Percentiles rank a stretch among this genome's conserved stretches.
phyloP scores from a whole-genome alignment of 2,888 invertebrate species.

The Drosophila phalerata region DNA sequence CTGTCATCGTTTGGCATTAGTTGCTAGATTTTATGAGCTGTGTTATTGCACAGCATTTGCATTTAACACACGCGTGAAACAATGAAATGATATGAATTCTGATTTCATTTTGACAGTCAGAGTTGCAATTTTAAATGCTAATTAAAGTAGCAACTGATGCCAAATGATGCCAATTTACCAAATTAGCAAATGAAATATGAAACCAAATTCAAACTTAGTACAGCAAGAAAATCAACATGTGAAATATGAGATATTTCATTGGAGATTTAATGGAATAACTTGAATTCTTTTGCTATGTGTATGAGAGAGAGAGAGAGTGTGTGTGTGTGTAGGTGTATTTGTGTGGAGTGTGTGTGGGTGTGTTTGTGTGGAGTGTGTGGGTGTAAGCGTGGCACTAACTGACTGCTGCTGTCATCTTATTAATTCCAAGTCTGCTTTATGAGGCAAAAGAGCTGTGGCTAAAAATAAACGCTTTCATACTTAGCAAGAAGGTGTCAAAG shows the following conservation, averaged over 20 bases:
- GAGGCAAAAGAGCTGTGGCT: slow-evolving; percentile 42
- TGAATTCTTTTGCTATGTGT: neutral
- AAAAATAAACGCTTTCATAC: slow-evolving; percentile 57
- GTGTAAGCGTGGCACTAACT: slow-evolving; percentile 55
- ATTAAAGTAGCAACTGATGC: slow-evolving; percentile 65
- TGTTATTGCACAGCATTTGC: slow-evolving; percentile 62
- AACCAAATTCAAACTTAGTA: slow-evolving; percentile 13
- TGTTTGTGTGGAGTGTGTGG: slow-evolving; percentile 30
- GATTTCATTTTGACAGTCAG: slow-evolving; percentile 29
- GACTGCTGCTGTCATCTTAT: slow-evolving; percentile 76
- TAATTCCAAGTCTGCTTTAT: slow-evolving; percentile 60
- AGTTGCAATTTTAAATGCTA: slow-evolving; percentile 54
- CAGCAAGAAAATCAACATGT: slow-evolving; percentile 50
- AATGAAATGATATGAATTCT: slow-evolving; percentile 73
- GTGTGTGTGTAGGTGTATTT: neutral
- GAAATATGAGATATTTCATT: slow-evolving; percentile 46
- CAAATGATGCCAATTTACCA: slow-evolving; percentile 47
- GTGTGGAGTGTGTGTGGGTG: slow-evolving; percentile 30
- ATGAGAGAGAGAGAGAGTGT: too few relatives aligned
- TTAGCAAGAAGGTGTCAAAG: slow-evolving; percentile 9
- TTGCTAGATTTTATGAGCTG: slow-evolving; percentile 70
- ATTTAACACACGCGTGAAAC: slow-evolving; percentile 65
- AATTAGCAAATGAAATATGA: slow-evolving; percentile 41
- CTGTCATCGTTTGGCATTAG: slow-evolving; percentile 59
- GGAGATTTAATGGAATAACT: neutral